phyloP scores from a whole-genome alignment of 2,888 invertebrate species.

The Odontocerum albicorne region DNA sequence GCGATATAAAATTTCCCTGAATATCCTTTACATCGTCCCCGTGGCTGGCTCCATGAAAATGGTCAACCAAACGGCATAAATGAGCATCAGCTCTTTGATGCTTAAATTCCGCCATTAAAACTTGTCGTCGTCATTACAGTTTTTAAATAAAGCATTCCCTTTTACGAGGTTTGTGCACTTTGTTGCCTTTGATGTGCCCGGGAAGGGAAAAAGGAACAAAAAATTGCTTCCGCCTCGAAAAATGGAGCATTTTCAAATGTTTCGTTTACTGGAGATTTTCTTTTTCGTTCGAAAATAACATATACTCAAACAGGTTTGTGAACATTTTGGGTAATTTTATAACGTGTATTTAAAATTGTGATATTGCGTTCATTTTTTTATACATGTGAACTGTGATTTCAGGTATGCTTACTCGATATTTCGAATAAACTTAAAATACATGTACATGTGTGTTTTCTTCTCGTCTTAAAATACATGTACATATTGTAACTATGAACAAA shows the following conservation, averaged over 20 bases:
- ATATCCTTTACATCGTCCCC: background rate
- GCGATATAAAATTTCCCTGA: background rate
- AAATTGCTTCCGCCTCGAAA: conserved; percentile 7
- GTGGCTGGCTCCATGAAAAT: background rate
- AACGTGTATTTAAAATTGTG: no score
- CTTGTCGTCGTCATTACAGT: conserved; percentile 24
- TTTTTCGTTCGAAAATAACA: background rate
- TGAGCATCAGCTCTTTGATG: conserved; percentile 28
- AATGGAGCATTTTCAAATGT: conserved; percentile 23
- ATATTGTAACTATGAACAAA: no score
- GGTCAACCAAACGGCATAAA: conserved; percentile 32
- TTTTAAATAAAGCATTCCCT: conserved; percentile 49
- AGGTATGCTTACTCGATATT: no score
- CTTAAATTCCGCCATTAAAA: conserved; percentile 32
- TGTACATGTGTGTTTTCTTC: no score
- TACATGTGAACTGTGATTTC: no score
- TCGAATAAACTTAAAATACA: no score
- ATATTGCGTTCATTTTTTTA: no score
- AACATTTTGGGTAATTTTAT: no score
- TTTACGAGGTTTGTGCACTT: conserved; percentile 48
- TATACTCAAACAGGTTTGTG: background rate
- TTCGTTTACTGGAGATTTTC: conserved; percentile 16
- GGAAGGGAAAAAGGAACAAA: conserved; percentile 16
- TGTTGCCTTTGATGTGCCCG: conserved; percentile 29
- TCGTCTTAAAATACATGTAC: no score